These are phyloP conservation scores for Trichonephila clavipes DNA, from an alignment of 1,140 invertebrate genomes.

Conservation along the genomic window DNA sequence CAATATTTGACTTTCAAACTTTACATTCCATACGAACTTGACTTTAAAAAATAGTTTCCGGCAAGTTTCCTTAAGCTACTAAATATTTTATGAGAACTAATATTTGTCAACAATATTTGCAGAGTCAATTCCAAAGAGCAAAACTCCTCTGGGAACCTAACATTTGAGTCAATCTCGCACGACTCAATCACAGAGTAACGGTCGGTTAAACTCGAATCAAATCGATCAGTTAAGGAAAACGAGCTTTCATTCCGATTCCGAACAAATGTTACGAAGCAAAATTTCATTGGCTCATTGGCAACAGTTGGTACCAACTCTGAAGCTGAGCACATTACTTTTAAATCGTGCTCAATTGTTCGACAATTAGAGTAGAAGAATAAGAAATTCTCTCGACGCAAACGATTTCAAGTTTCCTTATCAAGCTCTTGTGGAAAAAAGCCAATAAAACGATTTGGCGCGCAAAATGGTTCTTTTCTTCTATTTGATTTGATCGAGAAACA, in stretches of 20 bases:
- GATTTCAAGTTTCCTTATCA: not conserved
- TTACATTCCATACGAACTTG: too few species aligned
- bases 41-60: not conserved
- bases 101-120: not conserved
- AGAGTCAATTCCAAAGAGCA: not conserved
- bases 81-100: constrained; percentile 2
- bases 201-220: not conserved
- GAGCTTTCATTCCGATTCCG: not conserved
- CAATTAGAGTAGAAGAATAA: not conserved
- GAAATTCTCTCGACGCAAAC: not conserved
- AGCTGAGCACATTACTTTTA: not conserved
- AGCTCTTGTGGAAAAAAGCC: not conserved
- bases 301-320: not conserved
- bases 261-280: not conserved
- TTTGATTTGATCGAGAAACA: not conserved
- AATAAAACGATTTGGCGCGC: not conserved
- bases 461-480: not conserved
- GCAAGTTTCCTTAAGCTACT: not conserved
- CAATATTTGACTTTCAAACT: too few species aligned
- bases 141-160: not conserved
- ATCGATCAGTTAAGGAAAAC: not conserved
- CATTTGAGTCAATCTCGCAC: not conserved
- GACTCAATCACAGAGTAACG: not conserved
- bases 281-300: not conserved
- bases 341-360: not conserved